Percentiles rank a stretch among this genome's conserved stretches.
phyloP scores from a whole-genome alignment of 2,113 vertebrate species.

The Edolisoma coerulescens region DNA sequence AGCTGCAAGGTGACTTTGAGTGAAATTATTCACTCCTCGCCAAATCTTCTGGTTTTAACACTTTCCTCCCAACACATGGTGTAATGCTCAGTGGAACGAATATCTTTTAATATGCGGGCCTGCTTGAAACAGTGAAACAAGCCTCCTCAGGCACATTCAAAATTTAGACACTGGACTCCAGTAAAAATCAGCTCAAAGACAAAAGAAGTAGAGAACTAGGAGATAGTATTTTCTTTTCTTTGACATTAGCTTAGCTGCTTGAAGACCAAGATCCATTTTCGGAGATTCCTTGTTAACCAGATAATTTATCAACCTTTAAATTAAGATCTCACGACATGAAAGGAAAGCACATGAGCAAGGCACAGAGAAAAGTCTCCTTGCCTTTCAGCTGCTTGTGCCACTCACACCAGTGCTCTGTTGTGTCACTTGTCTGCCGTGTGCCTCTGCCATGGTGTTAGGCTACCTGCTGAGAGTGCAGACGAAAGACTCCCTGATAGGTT shows the following conservation, averaged over 20 bases:
- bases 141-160: background rate
- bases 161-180: background rate
- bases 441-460: background rate
- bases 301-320: background rate
- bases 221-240: background rate
- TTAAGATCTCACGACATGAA: background rate
- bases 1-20: background rate
- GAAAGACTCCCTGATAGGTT: background rate
- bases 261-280: background rate
- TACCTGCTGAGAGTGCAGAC: fast-evolving
- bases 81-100: background rate
- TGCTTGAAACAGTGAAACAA: background rate
- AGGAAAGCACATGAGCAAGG: background rate
- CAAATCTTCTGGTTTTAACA: background rate
- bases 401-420: background rate
- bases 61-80: background rate
- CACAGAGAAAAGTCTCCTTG: background rate
- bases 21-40: background rate
- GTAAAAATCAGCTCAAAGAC: background rate
- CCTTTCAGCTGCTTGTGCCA: background rate
- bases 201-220: background rate
- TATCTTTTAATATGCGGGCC: background rate
- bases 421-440: background rate
- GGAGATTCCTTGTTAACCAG: background rate
- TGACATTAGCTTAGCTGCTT: background rate